Evolutionary conservation across 2,113 vertebrate genomes (phyloP).

Genomic region (Himantopus leucocephalus): DNA sequence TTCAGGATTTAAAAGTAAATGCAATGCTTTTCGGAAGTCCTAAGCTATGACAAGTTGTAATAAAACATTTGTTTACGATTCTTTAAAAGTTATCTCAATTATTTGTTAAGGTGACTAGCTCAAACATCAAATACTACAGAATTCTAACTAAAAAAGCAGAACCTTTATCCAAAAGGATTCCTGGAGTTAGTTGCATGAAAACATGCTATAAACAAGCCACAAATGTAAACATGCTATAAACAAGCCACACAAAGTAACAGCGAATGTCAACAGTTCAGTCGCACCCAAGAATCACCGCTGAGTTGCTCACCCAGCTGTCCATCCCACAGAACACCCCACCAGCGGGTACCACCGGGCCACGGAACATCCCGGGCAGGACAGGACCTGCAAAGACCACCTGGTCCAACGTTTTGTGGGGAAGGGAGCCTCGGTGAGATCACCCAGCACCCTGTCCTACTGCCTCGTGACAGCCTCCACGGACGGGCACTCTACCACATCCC

Average conservation of each 20-base stretch:
- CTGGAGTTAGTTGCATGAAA: not conserved
- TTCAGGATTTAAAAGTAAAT: not conserved
- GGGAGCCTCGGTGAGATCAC: rapidly evolving
- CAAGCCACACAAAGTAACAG: not conserved
- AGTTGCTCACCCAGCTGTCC: rapidly evolving
- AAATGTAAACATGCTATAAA: rapidly evolving
- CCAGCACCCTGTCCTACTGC: rapidly evolving
- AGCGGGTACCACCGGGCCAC: not conserved
- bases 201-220: not conserved
- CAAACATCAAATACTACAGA: not conserved
- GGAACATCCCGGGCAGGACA: rapidly evolving
- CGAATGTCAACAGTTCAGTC: not conserved
- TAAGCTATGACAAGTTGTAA: not conserved
- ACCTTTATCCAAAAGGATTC: not conserved
- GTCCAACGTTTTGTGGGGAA: rapidly evolving
- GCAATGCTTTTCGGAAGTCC: rapidly evolving
- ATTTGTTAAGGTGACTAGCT: not conserved
- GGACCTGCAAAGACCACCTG: not conserved
- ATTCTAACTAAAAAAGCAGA: not conserved
- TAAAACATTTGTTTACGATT: not conserved
- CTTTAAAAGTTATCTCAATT: not conserved
- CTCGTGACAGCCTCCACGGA: rapidly evolving
- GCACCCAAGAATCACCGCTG: rapidly evolving
- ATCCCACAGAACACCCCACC: too few relatives aligned
- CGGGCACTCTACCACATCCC: not conserved